Base-by-base conservation (phyloP, 2,797 vertebrate genomes). In the Sebastolobus altivelis region DNA sequence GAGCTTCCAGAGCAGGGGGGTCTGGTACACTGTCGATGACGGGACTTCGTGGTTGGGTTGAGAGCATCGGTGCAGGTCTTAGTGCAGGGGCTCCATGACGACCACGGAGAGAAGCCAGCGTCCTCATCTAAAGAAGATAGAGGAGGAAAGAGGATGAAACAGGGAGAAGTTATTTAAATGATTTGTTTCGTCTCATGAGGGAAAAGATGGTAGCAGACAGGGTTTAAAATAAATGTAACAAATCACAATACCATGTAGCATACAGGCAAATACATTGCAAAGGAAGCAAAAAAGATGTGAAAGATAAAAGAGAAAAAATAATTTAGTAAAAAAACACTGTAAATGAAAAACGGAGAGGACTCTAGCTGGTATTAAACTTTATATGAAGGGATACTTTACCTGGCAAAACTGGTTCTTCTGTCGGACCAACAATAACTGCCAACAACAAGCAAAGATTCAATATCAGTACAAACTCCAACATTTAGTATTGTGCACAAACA, bases 71-170 rank as follows among this genome's bases (percentile, higher is more conserved):
- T 97, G 93, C 97, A 98, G 67, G 91, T 96, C 71, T 89, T 92
- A 13, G 96, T 96, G 86, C 97, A 98, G 12, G 95, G 84, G 40
- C 95, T 96, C 97, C 97, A 98, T 0, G 62, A 11, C 0, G 96
- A 95, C 97, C 97, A 98, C 0, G 76, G 85, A 31, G 93, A 94
- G 90, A 96, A 95, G 3, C 92, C 94, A 1, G 83, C 62, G n/a
- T 96, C 94, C 20, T 96, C 96, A 22, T 96, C 95, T 96, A 5
- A 22, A 65, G 8, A 37, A 11, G 2, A 20, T 0, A 14, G 11
- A 72, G 4, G 4, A 35, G 3, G 40, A 35, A 66, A 58, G 4
- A 68, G 1, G 14, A 55, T 35, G 18, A 75, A 5, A 2, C 6
- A 27, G 16, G 22, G 2, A n/a, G 5, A 55, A 4, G 0, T 8